phyloP scores from a whole-genome alignment of 64 coral and sea anemone species.

The Montipora foliosa region DNA sequence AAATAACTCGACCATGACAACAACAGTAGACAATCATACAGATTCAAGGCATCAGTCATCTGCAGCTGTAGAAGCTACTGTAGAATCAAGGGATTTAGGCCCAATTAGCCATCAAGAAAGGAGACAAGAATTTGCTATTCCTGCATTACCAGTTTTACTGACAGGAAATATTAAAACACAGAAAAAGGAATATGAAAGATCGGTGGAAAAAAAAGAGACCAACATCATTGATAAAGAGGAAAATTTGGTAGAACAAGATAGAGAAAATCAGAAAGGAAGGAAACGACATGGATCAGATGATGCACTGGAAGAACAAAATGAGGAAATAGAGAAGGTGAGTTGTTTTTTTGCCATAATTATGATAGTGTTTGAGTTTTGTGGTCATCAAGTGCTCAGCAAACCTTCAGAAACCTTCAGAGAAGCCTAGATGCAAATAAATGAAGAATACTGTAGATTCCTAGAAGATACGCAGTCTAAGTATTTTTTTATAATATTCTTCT shows the following conservation, averaged over 20 bases:
- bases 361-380: not conserved
- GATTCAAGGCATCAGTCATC: not conserved
- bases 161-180: not conserved
- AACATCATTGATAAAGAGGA: not conserved
- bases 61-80: not conserved
- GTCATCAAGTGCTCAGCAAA: not conserved
- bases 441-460: not conserved
- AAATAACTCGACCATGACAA: not conserved
- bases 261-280: not conserved
- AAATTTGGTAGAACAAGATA: not conserved
- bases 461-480: too few species aligned
- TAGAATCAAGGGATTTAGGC: not conserved
- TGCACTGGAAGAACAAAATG: not conserved
- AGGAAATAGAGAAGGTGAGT: not conserved
- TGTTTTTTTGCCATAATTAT: not conserved
- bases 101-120: not conserved
- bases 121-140: conserved; percentile 57
- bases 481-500: too few species aligned
- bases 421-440: not conserved
- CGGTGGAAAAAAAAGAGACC: not conserved
- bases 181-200: not conserved
- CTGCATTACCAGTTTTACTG: not conserved
- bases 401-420: too few species aligned
- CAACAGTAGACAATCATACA: conserved; percentile 2
- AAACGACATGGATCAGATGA: conserved; percentile 14